Evolutionary conservation across 2,888 invertebrate species (phyloP), one percentile per base, ranked within the genome.

Genomic region (Scaptomyza reducta): DNA sequence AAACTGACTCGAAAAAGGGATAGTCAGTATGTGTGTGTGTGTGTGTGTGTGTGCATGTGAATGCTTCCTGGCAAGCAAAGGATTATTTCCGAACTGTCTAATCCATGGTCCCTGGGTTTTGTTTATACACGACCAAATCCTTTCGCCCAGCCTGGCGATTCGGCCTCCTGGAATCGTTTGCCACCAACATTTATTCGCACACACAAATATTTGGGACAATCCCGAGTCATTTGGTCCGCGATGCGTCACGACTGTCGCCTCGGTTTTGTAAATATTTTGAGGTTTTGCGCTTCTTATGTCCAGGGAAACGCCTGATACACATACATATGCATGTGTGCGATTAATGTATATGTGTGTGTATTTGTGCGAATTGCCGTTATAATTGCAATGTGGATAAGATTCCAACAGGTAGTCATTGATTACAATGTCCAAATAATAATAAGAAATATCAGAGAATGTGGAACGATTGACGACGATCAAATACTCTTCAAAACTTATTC

Each of bases 1-100:
- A 82, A 77, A 84, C 44, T 61, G 57, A 57, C 60, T 70, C 51
- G n/a, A 70, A 57, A 47, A 57, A 9, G 35, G 51, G 18, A 50
- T 40, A 40, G 44, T 47, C 57, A 3, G n/a, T 5, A 3, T 38
- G 6, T 42, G 22, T 42, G 22, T 42, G 63, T 72, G 64, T 22
- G 38, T 38, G 1, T 35, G 5, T 41, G 41, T 41, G 41, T 18
- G 68, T 70, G 66, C n/a, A n/a, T n/a, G n/a, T n/a, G n/a, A n/a
- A n/a, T 74, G 67, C 82, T 89, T 88, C 80, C 88, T 82, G 83
- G 70, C 81, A 77, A 77, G 79, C 75, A 89, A 89, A 89, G 89
- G 90, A 88, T 89, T 89, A 89, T 85, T 79, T 77, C 75, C 80
- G 89, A 87, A 74, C 62, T 58, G 44, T 9, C 72, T 64, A 64